Evolutionary conservation across 2,113 vertebrate genomes (phyloP).

Genomic region (Pangasianodon hypophthalmus): DNA sequence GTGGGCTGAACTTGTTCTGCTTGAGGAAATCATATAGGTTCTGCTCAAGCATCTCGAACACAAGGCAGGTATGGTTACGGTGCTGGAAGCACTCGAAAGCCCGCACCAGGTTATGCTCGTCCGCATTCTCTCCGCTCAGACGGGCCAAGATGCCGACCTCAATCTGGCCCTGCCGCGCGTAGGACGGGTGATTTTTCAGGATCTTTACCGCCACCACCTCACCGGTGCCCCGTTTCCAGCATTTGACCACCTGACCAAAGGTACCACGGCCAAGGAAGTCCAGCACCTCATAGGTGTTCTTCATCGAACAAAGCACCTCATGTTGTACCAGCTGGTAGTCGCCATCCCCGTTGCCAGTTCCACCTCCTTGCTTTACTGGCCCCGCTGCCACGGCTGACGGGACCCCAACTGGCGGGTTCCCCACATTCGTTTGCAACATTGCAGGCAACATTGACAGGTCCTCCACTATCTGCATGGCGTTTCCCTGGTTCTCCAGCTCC

Average conservation of each 20-base stretch:
- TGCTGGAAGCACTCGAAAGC: constrained; percentile 99
- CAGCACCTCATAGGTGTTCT: constrained; percentile 97
- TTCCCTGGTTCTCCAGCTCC: constrained; percentile 86
- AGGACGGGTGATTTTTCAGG: constrained; percentile 97
- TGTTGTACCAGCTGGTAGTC: constrained; percentile 98
- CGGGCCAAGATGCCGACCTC: constrained; percentile 97
- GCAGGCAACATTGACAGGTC: constrained; percentile 95
- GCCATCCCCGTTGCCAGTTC: constrained; percentile 83
- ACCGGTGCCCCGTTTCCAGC: constrained; percentile 95
- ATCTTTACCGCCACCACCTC: constrained; percentile 98
- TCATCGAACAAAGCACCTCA: constrained; percentile 93
- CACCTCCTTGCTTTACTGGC: constrained; percentile 78
- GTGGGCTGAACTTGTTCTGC: constrained; percentile 98
- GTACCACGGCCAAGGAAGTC: constrained; percentile 97
- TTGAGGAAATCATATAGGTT: constrained; percentile 98
- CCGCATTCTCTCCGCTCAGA: constrained; percentile 94
- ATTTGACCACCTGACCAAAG: constrained; percentile 98
- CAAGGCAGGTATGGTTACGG: constrained; percentile 94
- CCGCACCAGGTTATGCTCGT: constrained; percentile 96
- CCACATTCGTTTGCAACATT: constrained; percentile 92
- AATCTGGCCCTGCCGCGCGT: constrained; percentile 95
- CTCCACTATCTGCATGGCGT: constrained; percentile 98
- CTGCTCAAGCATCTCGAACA: constrained; percentile 99
- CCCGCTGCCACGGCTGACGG: constrained; percentile 68
- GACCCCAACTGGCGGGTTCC: constrained; percentile 83